A percentile compares a stretch with the other conserved stretches of the same genome.
phyloP scores from a whole-genome alignment of 2,797 vertebrate genomes.

The Xerus rutilus region DNA sequence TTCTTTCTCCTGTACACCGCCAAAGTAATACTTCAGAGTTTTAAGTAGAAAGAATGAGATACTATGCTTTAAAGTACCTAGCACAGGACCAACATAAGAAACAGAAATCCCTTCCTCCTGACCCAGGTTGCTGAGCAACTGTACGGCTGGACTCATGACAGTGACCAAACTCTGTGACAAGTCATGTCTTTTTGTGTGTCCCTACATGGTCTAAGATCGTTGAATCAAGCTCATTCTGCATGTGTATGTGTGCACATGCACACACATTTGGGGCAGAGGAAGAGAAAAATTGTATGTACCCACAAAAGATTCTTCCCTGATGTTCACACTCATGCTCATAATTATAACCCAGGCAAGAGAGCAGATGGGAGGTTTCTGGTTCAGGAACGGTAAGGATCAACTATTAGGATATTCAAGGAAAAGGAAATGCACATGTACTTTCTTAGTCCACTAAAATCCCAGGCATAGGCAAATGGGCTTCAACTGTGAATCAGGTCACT shows the following conservation, averaged over 20 bases:
- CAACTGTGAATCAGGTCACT: slow-evolving; percentile 17
- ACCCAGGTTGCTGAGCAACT: background rate
- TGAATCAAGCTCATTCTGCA: background rate
- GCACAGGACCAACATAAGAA: slow-evolving; percentile 1
- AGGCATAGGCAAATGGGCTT: background rate
- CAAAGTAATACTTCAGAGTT: background rate
- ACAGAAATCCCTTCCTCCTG: background rate
- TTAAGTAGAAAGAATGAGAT: slow-evolving; percentile 40
- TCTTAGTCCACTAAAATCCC: slow-evolving; percentile 1
- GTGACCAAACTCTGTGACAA: background rate
- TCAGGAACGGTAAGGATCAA: background rate
- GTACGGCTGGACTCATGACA: background rate
- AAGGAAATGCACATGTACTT: background rate
- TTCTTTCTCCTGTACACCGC: background rate
- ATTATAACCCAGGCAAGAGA: background rate
- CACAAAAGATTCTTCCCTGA: background rate
- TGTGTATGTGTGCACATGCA: background rate
- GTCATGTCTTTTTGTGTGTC: background rate
- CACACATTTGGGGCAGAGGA: background rate
- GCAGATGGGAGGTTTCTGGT: background rate
- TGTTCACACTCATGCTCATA: background rate
- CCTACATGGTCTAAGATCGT: background rate
- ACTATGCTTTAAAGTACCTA: background rate
- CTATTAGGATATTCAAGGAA: background rate
- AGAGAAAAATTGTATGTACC: background rate